These are phyloP conservation scores for Schizopygopsis malacanthus DNA, from an alignment of 2,797 vertebrate genomes.

Conservation along the genomic window DNA sequence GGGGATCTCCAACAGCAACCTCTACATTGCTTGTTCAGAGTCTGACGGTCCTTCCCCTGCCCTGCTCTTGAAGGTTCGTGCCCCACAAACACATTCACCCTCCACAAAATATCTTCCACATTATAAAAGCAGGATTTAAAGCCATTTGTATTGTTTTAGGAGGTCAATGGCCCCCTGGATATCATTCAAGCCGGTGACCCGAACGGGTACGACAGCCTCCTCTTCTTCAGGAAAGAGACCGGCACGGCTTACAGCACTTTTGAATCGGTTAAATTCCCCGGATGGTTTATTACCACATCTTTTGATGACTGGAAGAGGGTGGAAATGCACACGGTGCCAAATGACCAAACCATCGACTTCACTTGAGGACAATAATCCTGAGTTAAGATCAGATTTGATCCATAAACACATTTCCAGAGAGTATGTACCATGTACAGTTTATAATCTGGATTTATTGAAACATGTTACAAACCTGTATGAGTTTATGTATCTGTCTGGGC, in stretches of 20 bases:
- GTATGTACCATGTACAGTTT: conserved; percentile 64
- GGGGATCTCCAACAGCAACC: neutral
- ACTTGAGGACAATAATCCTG: neutral
- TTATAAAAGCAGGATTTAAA: neutral
- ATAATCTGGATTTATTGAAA: conserved; percentile 8
- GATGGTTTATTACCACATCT: too few species aligned
- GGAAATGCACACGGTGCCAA: too few species aligned
- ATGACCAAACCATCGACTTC: neutral
- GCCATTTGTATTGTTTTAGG: neutral
- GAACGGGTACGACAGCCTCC: neutral
- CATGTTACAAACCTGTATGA: too few species aligned
- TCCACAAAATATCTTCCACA: too few species aligned
- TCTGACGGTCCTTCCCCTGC: neutral
- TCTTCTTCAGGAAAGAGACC: conserved; percentile 6
- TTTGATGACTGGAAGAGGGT: too few species aligned
- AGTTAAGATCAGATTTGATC: neutral
- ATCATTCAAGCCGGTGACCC: neutral
- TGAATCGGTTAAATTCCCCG: neutral
- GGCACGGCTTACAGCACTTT: neutral
- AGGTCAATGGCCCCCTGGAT: too few species aligned
- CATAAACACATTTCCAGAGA: too few species aligned
- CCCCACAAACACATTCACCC: neutral
- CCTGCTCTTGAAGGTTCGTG: conserved; percentile 46
- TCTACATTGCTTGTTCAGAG: too few species aligned
- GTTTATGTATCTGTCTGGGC: too few species aligned